Evolutionary conservation across 1,140 invertebrate species (phyloP).

Genomic region (Caligus rogercresseyi): DNA sequence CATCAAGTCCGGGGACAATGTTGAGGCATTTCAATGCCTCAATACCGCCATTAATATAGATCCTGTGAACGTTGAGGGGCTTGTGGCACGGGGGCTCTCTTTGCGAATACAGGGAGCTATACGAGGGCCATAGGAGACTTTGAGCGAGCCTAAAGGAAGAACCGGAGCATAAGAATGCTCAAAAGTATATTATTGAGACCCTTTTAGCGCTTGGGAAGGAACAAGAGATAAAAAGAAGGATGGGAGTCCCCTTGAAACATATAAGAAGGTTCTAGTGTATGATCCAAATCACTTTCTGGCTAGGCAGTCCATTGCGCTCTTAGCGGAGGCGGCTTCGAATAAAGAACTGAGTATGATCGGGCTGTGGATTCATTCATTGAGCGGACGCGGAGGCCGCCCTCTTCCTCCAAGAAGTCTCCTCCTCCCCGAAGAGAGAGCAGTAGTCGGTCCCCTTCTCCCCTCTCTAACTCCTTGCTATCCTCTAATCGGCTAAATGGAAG

Average conservation of each 20-base stretch:
- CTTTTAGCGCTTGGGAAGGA: conserved; percentile 50
- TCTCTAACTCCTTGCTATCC: too few species aligned
- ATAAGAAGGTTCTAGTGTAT: conserved; percentile 13
- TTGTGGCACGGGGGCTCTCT: conserved; percentile 55
- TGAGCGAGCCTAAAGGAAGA: conserved; percentile 72
- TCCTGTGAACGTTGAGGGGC: conserved; percentile 74
- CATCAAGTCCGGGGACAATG: conserved; percentile 72
- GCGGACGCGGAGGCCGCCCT: too few species aligned
- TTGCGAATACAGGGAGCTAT: conserved; percentile 81
- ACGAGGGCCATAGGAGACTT: conserved; percentile 85
- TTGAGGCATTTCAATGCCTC: conserved; percentile 82
- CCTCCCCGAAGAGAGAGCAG: too few species aligned
- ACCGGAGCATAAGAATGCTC: conserved; percentile 74
- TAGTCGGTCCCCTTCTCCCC: too few species aligned
- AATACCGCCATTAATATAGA: conserved; percentile 73
- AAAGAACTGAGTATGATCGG: too few species aligned
- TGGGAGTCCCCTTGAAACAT: conserved; percentile 7
- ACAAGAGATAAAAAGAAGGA: not conserved
- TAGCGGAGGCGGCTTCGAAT: too few species aligned
- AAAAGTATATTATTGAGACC: conserved; percentile 83
- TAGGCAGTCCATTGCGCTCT: conserved; percentile 1
- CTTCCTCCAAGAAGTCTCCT: too few species aligned
- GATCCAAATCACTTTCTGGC: conserved; percentile 5
- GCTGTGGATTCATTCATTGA: not conserved
- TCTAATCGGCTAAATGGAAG: too few species aligned